These are phyloP conservation scores for Zygaena filipendulae DNA, from an alignment of 2,888 invertebrate species.

Conservation along the genomic window DNA sequence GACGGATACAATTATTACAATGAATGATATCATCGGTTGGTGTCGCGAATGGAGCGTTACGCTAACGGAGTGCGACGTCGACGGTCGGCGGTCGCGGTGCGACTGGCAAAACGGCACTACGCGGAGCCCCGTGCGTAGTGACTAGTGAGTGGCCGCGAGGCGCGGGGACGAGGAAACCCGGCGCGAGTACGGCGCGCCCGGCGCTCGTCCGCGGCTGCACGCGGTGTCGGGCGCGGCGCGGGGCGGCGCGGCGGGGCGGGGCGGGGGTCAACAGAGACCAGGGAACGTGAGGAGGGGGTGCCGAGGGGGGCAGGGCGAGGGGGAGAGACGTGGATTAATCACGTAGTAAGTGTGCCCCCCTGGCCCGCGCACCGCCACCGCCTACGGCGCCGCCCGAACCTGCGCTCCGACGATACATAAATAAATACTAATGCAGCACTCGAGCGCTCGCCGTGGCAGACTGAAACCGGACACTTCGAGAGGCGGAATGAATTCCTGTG, in stretches of 20 bases:
- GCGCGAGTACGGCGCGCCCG: constrained; percentile 60
- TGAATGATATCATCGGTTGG: constrained; percentile 52
- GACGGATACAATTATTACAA: constrained; percentile 58
- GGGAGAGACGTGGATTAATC: constrained; percentile 54
- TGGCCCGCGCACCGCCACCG: constrained; percentile 32
- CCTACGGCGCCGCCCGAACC: constrained; percentile 37
- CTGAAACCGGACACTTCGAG: constrained; percentile 65
- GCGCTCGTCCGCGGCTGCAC: constrained; percentile 34
- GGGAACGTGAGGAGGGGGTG: constrained; percentile 29
- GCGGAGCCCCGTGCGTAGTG: constrained; percentile 58
- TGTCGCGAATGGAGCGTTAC: constrained; percentile 22
- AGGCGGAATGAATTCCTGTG: constrained; percentile 55
- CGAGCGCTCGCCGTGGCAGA: constrained; percentile 54
- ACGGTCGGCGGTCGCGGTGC: constrained; percentile 64
- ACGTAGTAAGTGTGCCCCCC: constrained; percentile 66
- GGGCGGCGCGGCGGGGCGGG: constrained; percentile 27
- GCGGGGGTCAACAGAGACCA: no score
- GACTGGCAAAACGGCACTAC: constrained; percentile 61
- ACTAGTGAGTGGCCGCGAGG: constrained; percentile 62
- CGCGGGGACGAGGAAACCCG: constrained; percentile 69
- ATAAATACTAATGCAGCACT: constrained; percentile 59
- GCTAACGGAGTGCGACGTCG: constrained; percentile 38
- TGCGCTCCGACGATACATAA: constrained; percentile 59
- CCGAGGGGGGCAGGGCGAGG: constrained; percentile 22
- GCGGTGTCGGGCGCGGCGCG: constrained; percentile 28